Evolutionary conservation across 2,888 invertebrate genomes (phyloP).

Genomic region (Iphiclides podalirius): DNA sequence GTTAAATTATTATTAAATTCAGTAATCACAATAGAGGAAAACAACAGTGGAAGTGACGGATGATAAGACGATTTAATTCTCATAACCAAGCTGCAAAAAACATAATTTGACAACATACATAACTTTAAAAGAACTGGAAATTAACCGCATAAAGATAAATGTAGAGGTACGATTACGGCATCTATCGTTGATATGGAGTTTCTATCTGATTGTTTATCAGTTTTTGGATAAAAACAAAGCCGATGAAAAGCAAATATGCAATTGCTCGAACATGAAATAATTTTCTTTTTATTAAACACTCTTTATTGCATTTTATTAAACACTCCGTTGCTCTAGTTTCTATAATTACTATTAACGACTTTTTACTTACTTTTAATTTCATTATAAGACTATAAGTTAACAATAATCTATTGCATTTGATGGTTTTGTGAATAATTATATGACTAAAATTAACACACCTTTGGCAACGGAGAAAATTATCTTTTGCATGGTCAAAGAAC

Average conservation of each 20-base stretch:
- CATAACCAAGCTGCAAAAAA: not conserved
- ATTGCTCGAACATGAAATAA: no score
- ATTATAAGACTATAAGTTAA: no score
- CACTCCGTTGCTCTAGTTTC: no score
- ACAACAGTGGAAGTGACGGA: no score
- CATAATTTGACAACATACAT: constrained; percentile 9
- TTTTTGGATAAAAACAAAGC: constrained; percentile 35
- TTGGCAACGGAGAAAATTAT: constrained; percentile 8
- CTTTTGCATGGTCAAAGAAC: constrained; percentile 9
- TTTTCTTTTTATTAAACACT: no score
- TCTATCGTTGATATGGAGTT: constrained; percentile 43
- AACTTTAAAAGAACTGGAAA: constrained; percentile 9
- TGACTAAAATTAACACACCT: not conserved
- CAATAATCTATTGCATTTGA: not conserved
- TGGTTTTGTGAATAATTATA: not conserved
- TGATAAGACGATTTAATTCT: no score
- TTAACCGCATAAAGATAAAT: constrained; percentile 40
- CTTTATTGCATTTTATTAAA: no score
- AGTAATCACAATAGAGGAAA: no score
- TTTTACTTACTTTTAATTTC: not conserved
- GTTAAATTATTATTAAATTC: no score
- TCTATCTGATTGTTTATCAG: constrained; percentile 51
- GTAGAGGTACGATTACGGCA: constrained; percentile 47
- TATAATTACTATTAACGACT: no score
- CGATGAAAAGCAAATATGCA: constrained; percentile 15